These are phyloP conservation scores for Brachyhypopomus occidentalis DNA, from an alignment of 2,113 vertebrate species.

Conservation along the genomic window DNA sequence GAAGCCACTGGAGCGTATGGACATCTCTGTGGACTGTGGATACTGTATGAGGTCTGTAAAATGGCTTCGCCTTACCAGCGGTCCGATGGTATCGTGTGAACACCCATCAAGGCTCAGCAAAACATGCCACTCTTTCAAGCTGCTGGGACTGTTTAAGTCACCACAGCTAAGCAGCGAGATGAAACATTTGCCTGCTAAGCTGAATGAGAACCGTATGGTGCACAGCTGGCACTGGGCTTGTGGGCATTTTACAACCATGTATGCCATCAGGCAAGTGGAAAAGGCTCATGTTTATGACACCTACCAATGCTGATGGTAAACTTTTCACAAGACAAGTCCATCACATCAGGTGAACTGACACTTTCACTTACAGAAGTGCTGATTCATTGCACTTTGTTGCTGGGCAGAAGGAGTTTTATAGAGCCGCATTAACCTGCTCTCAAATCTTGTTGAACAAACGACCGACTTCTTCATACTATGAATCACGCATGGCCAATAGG, in stretches of 20 bases:
- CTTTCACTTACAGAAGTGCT: background rate
- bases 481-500: background rate
- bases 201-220: slow-evolving; percentile 9
- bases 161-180: slow-evolving; percentile 28
- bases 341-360: background rate
- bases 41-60: background rate
- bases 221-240: slow-evolving; percentile 18
- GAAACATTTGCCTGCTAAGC: slow-evolving; percentile 37
- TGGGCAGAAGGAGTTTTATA: background rate
- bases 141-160: slow-evolving; percentile 25
- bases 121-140: slow-evolving; percentile 36
- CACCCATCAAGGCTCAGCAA: slow-evolving; percentile 13
- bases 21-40: slow-evolving; percentile 11
- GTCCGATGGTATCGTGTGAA: slow-evolving; percentile 31
- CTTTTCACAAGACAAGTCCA: background rate
- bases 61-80: slow-evolving; percentile 1
- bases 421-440: background rate
- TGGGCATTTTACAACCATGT: background rate
- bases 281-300: slow-evolving; percentile 5
- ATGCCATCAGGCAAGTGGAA: background rate
- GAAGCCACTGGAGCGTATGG: slow-evolving; percentile 5
- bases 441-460: background rate
- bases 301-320: background rate
- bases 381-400: background rate
- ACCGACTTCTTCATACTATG: background rate